Percentiles rank a stretch among this genome's conserved stretches.
Conservation (phyloP, 2,797 vertebrate genomes). For the Cyprinella venusta region DNA sequence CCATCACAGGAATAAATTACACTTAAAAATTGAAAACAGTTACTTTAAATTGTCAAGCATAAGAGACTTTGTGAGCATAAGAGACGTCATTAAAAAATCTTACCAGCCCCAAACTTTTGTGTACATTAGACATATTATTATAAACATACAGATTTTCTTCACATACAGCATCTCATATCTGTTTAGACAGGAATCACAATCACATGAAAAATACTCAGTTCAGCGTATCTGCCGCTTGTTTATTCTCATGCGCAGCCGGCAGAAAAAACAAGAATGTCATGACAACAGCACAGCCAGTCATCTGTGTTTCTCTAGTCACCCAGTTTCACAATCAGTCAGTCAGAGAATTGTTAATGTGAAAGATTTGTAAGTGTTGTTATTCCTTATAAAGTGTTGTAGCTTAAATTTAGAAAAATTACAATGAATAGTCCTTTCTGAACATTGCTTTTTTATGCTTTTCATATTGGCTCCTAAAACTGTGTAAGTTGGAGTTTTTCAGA, state of each 20-base stretch:
- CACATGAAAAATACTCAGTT: not conserved
- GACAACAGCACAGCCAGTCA: constrained; percentile 4
- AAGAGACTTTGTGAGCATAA: not conserved
- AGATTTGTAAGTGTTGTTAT: too few species aligned
- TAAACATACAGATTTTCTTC: too few species aligned
- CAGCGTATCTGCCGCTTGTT: not conserved
- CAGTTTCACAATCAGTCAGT: not conserved
- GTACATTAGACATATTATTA: too few species aligned
- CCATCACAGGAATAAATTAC: too few species aligned
- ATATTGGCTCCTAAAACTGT: too few species aligned
- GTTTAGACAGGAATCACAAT: not conserved
- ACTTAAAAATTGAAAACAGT: not conserved
- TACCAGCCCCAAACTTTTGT: not conserved
- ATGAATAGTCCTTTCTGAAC: too few species aligned
- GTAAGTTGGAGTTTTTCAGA: not conserved
- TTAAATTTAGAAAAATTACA: too few species aligned
- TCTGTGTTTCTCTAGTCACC: not conserved
- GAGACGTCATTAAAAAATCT: not conserved
- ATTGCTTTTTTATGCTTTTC: too few species aligned
- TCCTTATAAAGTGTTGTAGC: too few species aligned
- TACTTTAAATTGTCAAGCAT: not conserved
- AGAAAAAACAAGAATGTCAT: constrained; percentile 12
- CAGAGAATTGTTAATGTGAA: not conserved
- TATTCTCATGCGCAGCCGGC: not conserved
- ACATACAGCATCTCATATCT: too few species aligned